Percentiles rank a stretch among this genome's conserved stretches.
Conservation (phyloP, 2,113 vertebrate genomes). For the Bufo bufo region DNA sequence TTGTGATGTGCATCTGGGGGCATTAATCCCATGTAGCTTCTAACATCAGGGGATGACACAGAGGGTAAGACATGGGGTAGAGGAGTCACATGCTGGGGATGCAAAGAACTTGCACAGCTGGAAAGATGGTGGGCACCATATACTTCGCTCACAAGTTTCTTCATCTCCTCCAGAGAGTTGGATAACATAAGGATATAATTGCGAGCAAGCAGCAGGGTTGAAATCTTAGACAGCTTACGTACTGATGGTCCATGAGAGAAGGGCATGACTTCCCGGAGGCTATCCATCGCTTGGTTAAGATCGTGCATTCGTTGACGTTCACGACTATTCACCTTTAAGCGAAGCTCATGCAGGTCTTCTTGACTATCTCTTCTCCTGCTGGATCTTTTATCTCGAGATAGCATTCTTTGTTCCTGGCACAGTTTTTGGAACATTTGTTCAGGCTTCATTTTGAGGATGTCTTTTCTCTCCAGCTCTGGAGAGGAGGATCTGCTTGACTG, state of each 20-base stretch:
- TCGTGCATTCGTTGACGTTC: constrained; percentile 84
- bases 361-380: constrained; percentile 62
- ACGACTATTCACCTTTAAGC: constrained; percentile 82
- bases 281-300: constrained; percentile 83
- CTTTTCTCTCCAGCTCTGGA: constrained; percentile 76
- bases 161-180: constrained; percentile 82
- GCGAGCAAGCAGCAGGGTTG: constrained; percentile 79
- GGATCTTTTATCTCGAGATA: not conserved
- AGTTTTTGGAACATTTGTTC: constrained; percentile 75
- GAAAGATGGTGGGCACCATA: constrained; percentile 71
- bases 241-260: constrained; percentile 80
- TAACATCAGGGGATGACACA: constrained; percentile 67
- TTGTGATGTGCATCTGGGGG: constrained; percentile 63
- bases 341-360: constrained; percentile 73
- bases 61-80: constrained; percentile 72
- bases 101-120: constrained; percentile 41
- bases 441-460: constrained; percentile 67
- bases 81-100: constrained; percentile 58
- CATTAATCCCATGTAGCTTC: constrained; percentile 73
- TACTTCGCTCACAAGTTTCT: constrained; percentile 78
- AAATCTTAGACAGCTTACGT: constrained; percentile 84
- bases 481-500: constrained; percentile 78
- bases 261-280: constrained; percentile 82
- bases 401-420: constrained; percentile 56
- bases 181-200: constrained; percentile 84